Evolutionary conservation across 2,888 invertebrate species (phyloP), one percentile per base, ranked within the genome.

Genomic region (Vanessa cardui): DNA sequence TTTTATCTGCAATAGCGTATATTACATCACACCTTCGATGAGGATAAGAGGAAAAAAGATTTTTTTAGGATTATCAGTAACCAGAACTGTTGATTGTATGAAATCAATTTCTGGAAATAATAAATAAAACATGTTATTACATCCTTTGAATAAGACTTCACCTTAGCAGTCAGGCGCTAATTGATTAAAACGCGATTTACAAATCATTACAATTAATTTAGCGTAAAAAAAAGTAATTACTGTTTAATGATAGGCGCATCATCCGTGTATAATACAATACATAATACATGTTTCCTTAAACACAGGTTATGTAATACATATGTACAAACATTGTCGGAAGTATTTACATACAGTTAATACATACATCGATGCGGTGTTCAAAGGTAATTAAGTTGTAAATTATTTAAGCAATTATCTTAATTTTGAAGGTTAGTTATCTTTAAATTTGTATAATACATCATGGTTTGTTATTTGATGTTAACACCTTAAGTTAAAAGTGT

Each of bases 121-220:
- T 47, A 18, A 47, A 47, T 18, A 47, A n/a, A 52, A 52, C 26
- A 26, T 50, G 21, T 21, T 21, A 50, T 39, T 39, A 39, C 33
- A 39, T 39, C 39, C 4, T 39, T 39, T 39, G 39, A 39, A 39
- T 39, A 39, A 39, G 12, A 12, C 12, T 39, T 39, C 21, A 26
- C 6, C 16, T 54, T 26, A 31, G 15, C 26, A 2, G 26, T 56
- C 18, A 56, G 26, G 12, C 18, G 18, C 54, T 8, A 64, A 64
- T 59, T 58, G 33, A 52, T 59, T 64, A 18, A 46, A 52, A 59
- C 31, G 18, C 59, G 26, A 50, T 44, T 59, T 20, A 59, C 20
- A 59, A 50, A 31, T 64, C 45, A 26, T 64, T 64, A 58, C 39
- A 52, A 58, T 59, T 50, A 31, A 59, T 64, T 59, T 64, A 39